Base-by-base conservation (phyloP, 35 echinoderm and acorn worm genomes). In the Chiridota heheva region DNA sequence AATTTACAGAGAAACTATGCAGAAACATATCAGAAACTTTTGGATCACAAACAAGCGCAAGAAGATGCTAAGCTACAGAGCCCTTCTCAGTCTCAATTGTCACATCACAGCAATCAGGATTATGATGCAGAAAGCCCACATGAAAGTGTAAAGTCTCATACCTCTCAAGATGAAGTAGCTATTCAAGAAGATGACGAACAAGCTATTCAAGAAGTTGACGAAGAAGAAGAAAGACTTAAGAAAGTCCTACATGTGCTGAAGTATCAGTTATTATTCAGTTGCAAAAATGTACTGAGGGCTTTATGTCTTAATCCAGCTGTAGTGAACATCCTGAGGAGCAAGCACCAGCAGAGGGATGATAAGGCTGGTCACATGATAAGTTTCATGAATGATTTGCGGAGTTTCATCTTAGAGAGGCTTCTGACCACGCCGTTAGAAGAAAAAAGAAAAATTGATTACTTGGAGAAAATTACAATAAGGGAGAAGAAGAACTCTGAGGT, bases 341-440 rank as follows among this genome's bases (percentile, higher is more conserved):
- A 98, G 36, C 41, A 58, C 15, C 48, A 89, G 36, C 35, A 73
- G 16, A 72, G 95, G 7, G 95, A 91, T 37, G 84, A 85, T 34
- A 74, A 86, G 47, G 49, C 95, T 25, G 38, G 45, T 66, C 26
- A 55, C 39, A 84, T 92, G 68, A 98, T 98, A 20, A 78, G 49
- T 4, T 78, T 91, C 42, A 36, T 98, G 67, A 88, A 68, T 33
- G 95, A 98, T 57, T 69, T 98, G 10, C 63, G 81, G 69, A 85
- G 80, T 18, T 91, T 98, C 27, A 98, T 92, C 36, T 53, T 98
- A 72, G 95, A 91, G 55, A 87, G 89, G 74, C 65, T 98, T 47
- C 65, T 91, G 24, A 91, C 95, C 7, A 98, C 95, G 17, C 95
- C 95, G 10, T 58, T 98, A 7, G 95, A 98, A 78, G 95, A 98